Evolutionary conservation across 2,113 vertebrate species (phyloP), one percentile per base, ranked within the genome.

Genomic region (pig (Sus scrofa)): DNA sequence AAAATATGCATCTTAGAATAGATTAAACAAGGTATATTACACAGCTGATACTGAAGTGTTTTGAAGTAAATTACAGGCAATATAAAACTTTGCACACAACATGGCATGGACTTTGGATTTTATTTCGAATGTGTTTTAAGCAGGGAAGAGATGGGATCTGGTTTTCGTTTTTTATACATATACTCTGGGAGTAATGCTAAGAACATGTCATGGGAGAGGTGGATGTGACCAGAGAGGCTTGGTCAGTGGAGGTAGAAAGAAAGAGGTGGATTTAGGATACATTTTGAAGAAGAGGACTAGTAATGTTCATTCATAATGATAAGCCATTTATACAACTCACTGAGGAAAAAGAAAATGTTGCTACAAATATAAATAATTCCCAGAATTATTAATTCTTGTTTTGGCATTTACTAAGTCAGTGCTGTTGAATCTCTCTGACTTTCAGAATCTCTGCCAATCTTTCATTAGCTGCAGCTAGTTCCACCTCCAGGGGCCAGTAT

Each of bases 401-500:
- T 83, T 74, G 68, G 34, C 27, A 94, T 83, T 89, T 56, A 27
- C 83, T 74, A 58, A 56, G 27, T 83, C 50, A 58, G 11, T 58
- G 58, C 34, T 34, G 18, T 6, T n/a, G 62, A 56, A 58, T 32
- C 24, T 90, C 32, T 56, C 26, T 94, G 70, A 75, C 24, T 94
- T 77, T 30, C 60, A 60, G 70, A 84, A 94, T 58, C 34, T 75
- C 68, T 77, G 37, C 70, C 67, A 84, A 84, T 60, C 52, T 81
- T 24, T 83, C n/a, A 75, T 67, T 84, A 77, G 52, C 86, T 94
- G 60, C 11, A 94, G 70, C 13, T 18, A 67, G 71, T 90, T 60
- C 8, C 50, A 94, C 34, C 70, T 90, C 52, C 79, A 94, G 86
- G 60, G 77, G 93, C 60, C 86, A 84, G 93, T 50, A 90, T 84